These are phyloP conservation scores for Hedychridium roseum DNA, from an alignment of 2,888 invertebrate species.

Conservation along the genomic window DNA sequence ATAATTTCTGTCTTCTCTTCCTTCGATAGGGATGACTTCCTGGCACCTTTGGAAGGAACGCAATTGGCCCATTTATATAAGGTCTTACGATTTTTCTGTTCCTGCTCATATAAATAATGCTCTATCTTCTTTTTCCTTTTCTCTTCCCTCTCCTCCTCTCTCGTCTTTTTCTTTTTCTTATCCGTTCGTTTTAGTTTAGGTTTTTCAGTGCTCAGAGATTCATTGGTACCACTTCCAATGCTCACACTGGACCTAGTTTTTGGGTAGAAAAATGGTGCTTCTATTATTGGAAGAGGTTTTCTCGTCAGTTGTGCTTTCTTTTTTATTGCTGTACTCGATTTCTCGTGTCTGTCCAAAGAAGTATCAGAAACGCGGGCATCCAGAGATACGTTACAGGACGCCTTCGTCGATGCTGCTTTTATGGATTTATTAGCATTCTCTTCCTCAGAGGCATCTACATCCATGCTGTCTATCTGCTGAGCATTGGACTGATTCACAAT, in stretches of 20 bases:
- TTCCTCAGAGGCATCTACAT: neutral
- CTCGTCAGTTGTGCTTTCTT: no score
- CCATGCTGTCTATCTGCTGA: neutral
- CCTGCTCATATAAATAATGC: slow-evolving; percentile 19
- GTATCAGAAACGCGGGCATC: no score
- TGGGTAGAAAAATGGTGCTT: slow-evolving; percentile 22
- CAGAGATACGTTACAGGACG: no score
- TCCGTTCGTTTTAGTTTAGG: neutral
- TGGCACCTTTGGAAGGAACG: slow-evolving; percentile 19
- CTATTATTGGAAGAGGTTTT: slow-evolving; percentile 26
- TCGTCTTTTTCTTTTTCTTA: slow-evolving; percentile 4
- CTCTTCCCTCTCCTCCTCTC: slow-evolving; percentile 19
- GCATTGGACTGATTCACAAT: neutral
- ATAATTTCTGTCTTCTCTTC: slow-evolving; percentile 46
- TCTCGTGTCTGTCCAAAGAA: neutral
- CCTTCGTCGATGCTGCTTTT: neutral
- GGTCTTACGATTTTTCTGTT: slow-evolving; percentile 26
- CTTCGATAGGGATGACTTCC: slow-evolving; percentile 19
- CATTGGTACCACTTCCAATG: no score
- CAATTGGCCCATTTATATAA: slow-evolving; percentile 31
- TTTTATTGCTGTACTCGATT: neutral
- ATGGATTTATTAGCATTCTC: neutral
- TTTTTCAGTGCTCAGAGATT: neutral
- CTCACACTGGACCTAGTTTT: slow-evolving; percentile 9
- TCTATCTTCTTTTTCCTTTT: slow-evolving; percentile 22